Conservation (phyloP, 2,888 invertebrate genomes). For the Pachymerium ferrugineum region DNA sequence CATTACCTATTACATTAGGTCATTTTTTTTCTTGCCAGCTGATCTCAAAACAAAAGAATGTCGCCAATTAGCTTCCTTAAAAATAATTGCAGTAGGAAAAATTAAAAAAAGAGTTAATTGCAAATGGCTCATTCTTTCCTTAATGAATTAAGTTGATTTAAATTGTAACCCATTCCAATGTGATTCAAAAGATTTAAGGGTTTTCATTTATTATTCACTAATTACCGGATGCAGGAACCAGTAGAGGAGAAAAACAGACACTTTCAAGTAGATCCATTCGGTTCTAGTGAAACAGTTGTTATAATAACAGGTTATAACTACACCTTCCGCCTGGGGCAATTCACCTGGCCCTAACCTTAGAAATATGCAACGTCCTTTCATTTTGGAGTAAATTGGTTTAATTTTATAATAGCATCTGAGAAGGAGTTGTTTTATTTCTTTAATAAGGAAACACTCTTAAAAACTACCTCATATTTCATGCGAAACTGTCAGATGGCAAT, state of each 20-base stretch:
- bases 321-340: too few species aligned
- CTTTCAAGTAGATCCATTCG: too few species aligned
- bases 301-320: too few species aligned
- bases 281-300: too few species aligned
- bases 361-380: too few species aligned
- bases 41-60: constrained; percentile 10
- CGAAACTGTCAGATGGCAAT: too few species aligned
- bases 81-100: background rate
- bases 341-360: too few species aligned
- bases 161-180: too few species aligned
- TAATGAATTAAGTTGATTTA: too few species aligned
- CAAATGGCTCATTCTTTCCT: background rate
- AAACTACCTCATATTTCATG: background rate
- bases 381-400: background rate
- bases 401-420: background rate
- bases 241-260: background rate
- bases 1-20: background rate
- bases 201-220: too few species aligned
- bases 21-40: background rate
- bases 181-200: too few species aligned
- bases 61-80: background rate
- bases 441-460: background rate
- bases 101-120: background rate
- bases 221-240: too few species aligned
- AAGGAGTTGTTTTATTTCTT: background rate